Percentiles rank a stretch among this genome's conserved stretches.
These are phyloP conservation scores for Solen grandis DNA, from an alignment of 1,140 invertebrate genomes.

Conservation along the genomic window DNA sequence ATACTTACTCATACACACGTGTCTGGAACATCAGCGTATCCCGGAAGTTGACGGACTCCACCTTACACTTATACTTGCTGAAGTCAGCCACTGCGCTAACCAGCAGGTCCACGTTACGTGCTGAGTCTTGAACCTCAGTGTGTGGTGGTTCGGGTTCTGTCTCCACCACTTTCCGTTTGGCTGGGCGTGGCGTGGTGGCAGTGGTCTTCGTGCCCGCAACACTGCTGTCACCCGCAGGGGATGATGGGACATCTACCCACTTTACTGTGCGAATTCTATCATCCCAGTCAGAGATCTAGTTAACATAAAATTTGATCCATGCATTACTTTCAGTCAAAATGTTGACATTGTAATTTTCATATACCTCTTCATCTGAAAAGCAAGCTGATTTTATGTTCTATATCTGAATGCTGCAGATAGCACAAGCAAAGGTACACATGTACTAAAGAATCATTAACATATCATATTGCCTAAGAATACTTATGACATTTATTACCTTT, in stretches of 20 bases:
- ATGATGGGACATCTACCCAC: conserved; percentile 76
- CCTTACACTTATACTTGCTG: conserved; percentile 77
- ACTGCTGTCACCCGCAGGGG: conserved; percentile 54
- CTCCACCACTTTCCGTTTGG: conserved; percentile 80
- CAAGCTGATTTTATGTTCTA: too few species aligned
- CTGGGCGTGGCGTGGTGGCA: conserved; percentile 63
- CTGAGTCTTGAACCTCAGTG: conserved; percentile 74
- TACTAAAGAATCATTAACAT: too few species aligned
- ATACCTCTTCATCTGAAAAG: too few species aligned
- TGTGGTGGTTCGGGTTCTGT: conserved; percentile 78
- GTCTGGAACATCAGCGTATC: conserved; percentile 81
- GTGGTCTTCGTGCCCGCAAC: conserved; percentile 51
- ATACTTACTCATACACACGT: conserved; percentile 78
- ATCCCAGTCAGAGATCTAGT: conserved; percentile 79
- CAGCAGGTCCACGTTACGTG: conserved; percentile 75
- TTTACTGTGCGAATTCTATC: conserved; percentile 78
- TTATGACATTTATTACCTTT: too few species aligned
- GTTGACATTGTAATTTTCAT: too few species aligned
- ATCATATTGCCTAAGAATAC: too few species aligned
- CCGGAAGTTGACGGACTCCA: conserved; percentile 75
- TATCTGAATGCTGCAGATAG: too few species aligned
- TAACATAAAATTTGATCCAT: too few species aligned
- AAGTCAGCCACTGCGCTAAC: conserved; percentile 77
- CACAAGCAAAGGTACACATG: too few species aligned
- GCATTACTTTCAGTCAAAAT: too few species aligned